Evolutionary conservation across 2,797 vertebrate genomes (phyloP).

Genomic region (Epinephelus coioides): DNA sequence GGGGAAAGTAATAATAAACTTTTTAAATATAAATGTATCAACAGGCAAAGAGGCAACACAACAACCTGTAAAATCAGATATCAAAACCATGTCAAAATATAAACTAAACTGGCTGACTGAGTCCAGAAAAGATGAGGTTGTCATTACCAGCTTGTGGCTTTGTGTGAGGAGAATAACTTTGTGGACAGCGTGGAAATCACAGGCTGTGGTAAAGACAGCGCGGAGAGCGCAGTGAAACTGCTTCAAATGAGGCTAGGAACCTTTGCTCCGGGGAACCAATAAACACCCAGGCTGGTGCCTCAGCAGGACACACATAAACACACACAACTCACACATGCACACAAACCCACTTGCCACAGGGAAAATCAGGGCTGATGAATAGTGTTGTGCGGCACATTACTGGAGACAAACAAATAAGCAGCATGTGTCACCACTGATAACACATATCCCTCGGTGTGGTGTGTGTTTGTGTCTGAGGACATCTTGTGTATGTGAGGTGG

Average conservation of each 20-base stretch:
- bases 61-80: slow-evolving; percentile 15
- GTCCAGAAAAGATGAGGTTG: slow-evolving; percentile 22
- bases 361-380: slow-evolving; percentile 80
- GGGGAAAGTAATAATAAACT: neutral
- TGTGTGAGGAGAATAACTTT: slow-evolving; percentile 13
- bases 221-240: slow-evolving; percentile 27
- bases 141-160: slow-evolving; percentile 16
- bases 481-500: slow-evolving; percentile 21
- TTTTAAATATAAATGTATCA: slow-evolving; percentile 11
- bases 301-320: slow-evolving; percentile 49
- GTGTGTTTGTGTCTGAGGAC: slow-evolving; percentile 21
- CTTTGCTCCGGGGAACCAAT: slow-evolving; percentile 66
- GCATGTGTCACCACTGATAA: slow-evolving; percentile 75
- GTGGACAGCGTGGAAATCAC: slow-evolving; percentile 35
- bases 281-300: slow-evolving; percentile 53
- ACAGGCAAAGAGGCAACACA: neutral
- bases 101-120: neutral
- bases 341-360: slow-evolving; percentile 67
- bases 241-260: slow-evolving; percentile 47
- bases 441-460: slow-evolving; percentile 39
- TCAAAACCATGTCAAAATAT: slow-evolving; percentile 1
- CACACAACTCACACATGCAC: slow-evolving; percentile 27
- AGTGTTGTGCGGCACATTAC: slow-evolving; percentile 82
- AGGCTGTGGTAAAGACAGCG: slow-evolving; percentile 8
- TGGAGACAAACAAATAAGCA: slow-evolving; percentile 81